Base-by-base conservation (phyloP, 2,113 vertebrate species). In the Anthoscopus minutus region DNA sequence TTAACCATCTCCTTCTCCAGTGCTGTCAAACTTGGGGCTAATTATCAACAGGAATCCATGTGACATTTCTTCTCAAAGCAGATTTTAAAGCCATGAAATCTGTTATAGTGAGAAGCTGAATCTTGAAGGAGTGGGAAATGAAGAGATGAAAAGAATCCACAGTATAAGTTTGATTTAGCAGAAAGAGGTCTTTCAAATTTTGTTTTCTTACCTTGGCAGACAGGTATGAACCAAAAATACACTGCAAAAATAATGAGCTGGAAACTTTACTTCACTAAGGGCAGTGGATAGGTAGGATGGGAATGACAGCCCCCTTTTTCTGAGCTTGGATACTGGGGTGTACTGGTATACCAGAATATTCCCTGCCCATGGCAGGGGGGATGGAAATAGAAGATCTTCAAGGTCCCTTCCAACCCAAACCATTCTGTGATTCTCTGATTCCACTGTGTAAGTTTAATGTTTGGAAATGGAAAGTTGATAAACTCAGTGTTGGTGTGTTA, bases 131-230 rank as follows among this genome's bases (percentile, higher is more conserved):
- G 15, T 13, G 25, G 13, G 6, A 5, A 21, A 13, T 6, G 47
- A 37, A 11, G 25, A 53, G 61, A 69, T 77, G 4, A 82, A 85
- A 91, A 71, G 74, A 77, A 38, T 16, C 42, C 11, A 15, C 42
- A 42, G 42, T 15, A 42, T 18, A 24, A 61, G 45, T 92, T 92
- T 94, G 85, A 83, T 94, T 85, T 88, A 93, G 74, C 47, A 93
- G 77, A 82, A 96, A 57, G 66, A 77, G 79, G 45, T 58, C 78
- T 60, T 71, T 92, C 30, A 81, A 67, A 40, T 89, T 74, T 33
- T 78, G 60, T 91, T 96, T 92, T 81, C 87, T 93, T 94, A 86
- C 74, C 40, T 91, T 92, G 61, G 54, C 92, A 86, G 83, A 33
- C 22, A 51, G 25, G 2, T 6, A 5, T 3, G 60, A 87, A 69